phyloP scores from a whole-genome alignment of 1,140 invertebrate species.

The Ectropis grisescens region DNA sequence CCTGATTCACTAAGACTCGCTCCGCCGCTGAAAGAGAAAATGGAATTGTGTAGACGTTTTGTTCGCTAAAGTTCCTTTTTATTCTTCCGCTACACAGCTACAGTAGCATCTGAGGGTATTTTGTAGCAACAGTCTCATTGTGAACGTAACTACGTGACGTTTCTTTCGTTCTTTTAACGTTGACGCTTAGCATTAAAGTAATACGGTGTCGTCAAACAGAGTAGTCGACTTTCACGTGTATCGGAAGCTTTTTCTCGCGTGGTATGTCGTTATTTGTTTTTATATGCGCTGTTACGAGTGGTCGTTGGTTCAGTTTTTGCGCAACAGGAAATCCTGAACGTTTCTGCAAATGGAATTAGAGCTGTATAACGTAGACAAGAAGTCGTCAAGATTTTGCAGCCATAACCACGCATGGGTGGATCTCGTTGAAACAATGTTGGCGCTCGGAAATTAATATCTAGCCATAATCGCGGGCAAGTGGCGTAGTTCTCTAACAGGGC shows the following conservation, averaged over 20 bases:
- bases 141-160: slow-evolving; percentile 16
- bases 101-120: slow-evolving; percentile 20
- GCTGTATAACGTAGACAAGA: no score
- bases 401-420: background rate
- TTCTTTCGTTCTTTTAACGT: no score
- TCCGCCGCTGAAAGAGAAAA: slow-evolving; percentile 61
- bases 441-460: slow-evolving; percentile 27
- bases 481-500: slow-evolving; percentile 32
- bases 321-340: slow-evolving; percentile 6
- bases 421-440: slow-evolving; percentile 11
- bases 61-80: slow-evolving; percentile 40
- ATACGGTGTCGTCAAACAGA: no score
- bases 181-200: no score
- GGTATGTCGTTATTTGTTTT: no score
- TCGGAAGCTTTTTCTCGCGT: no score
- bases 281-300: no score
- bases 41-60: slow-evolving; percentile 63
- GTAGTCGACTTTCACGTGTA: no score
- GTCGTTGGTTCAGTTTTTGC: slow-evolving; percentile 11
- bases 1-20: slow-evolving; percentile 59
- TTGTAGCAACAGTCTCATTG: slow-evolving; percentile 19
- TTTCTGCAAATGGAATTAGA: no score
- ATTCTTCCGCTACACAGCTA: slow-evolving; percentile 15
- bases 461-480: slow-evolving; percentile 20
- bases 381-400: no score